Evolutionary conservation across 2,797 vertebrate genomes (phyloP).

Genomic region (Vultur gryphus): DNA sequence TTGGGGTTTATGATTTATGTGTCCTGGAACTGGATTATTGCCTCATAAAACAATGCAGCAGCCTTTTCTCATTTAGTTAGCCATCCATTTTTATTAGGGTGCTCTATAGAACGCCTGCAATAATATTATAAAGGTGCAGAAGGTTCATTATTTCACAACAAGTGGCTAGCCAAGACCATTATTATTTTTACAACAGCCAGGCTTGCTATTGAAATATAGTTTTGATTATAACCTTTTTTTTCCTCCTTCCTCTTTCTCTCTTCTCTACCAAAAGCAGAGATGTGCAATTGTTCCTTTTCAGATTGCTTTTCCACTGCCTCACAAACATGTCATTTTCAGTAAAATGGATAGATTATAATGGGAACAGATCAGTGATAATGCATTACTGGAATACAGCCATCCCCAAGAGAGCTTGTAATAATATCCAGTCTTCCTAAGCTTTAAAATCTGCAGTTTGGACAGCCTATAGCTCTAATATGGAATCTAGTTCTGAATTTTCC

Average conservation of each 20-base stretch:
- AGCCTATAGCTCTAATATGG: conserved; percentile 1
- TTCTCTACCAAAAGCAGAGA: not conserved
- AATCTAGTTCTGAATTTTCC: conserved; percentile 22
- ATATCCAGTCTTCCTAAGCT: conserved; percentile 35
- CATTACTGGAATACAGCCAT: conserved; percentile 38
- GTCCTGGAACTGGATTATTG: conserved; percentile 46
- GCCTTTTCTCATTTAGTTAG: conserved; percentile 45
- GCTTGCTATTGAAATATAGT: conserved; percentile 36
- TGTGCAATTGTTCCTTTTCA: conserved; percentile 20
- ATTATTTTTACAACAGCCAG: conserved; percentile 48
- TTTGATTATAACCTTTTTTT: conserved; percentile 32
- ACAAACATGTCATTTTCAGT: conserved; percentile 25
- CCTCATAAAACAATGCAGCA: conserved; percentile 49
- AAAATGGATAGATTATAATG: conserved; percentile 44
- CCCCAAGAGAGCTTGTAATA: conserved; percentile 26
- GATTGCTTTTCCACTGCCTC: conserved; percentile 25
- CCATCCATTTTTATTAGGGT: conserved; percentile 50
- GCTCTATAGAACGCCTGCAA: conserved; percentile 32
- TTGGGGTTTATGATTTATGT: conserved; percentile 25
- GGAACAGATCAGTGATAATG: conserved; percentile 53
- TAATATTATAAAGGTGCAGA: conserved; percentile 57
- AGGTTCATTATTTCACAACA: conserved; percentile 61
- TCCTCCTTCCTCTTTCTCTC: not conserved
- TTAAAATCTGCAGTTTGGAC: conserved; percentile 26
- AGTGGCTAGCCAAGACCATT: conserved; percentile 42